Evolutionary conservation across 2,113 vertebrate genomes (phyloP).

Genomic region (Terrapene triunguis): DNA sequence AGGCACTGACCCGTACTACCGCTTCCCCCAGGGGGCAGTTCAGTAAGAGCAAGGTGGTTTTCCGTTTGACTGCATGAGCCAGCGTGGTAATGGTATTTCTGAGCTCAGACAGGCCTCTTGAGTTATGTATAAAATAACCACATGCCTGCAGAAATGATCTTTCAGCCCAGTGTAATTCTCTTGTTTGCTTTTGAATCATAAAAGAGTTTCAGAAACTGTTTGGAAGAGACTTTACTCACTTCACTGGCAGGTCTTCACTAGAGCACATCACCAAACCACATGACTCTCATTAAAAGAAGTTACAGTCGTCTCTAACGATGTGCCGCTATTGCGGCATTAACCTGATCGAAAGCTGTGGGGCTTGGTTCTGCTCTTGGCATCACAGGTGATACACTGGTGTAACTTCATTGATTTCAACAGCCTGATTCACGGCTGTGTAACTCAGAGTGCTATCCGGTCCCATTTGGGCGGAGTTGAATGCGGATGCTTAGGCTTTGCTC

Average conservation of each 20-base stretch:
- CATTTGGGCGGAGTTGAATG: no score
- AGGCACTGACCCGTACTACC: background rate
- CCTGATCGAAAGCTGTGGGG: background rate
- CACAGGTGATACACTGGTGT: no score
- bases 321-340: background rate
- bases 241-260: background rate
- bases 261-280: background rate
- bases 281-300: background rate
- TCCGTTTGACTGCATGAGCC: background rate
- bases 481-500: background rate
- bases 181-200: background rate
- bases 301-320: background rate
- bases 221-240: background rate
- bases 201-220: fast-evolving
- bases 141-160: background rate
- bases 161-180: background rate
- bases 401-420: background rate
- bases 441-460: fast-evolving
- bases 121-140: background rate
- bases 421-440: background rate
- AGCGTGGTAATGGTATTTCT: background rate
- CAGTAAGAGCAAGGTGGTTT: background rate
- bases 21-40: background rate
- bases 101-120: background rate
- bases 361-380: background rate